Conservation (phyloP, 2,888 invertebrate genomes). For the Spodoptera littoralis region DNA sequence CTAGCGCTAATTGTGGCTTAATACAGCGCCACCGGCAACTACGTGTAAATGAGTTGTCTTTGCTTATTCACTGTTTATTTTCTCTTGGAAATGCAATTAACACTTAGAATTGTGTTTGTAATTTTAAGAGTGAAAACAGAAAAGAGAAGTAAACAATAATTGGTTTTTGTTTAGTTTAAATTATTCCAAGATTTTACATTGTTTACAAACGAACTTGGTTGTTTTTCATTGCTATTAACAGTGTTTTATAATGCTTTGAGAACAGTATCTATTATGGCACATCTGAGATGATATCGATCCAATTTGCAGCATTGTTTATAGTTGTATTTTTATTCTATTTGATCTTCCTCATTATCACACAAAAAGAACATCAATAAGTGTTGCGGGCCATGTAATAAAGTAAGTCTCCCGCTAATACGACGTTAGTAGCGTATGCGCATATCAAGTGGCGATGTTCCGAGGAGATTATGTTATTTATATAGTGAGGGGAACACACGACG, state of each 20-base stretch:
- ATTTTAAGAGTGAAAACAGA: conserved; percentile 45
- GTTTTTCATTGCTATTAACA: conserved; percentile 11
- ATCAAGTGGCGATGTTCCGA: conserved; percentile 61
- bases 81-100: conserved; percentile 43
- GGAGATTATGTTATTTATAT: conserved; percentile 74
- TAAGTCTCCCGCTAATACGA: conserved; percentile 62
- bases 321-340: conserved; percentile 44
- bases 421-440: conserved; percentile 71
- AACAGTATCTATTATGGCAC: conserved; percentile 12
- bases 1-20: conserved; percentile 15
- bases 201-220: conserved; percentile 6
- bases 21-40: not conserved
- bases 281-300: conserved; percentile 29
- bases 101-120: conserved; percentile 41
- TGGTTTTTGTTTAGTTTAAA: conserved; percentile 27
- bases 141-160: conserved; percentile 24
- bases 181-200: conserved; percentile 19
- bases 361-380: conserved; percentile 65
- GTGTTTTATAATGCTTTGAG: conserved; percentile 11
- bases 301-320: conserved; percentile 36
- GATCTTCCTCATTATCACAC: conserved; percentile 59
- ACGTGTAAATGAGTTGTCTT: conserved; percentile 35
- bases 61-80: conserved; percentile 42
- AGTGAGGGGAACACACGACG: conserved; percentile 64
- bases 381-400: conserved; percentile 58